Base-by-base conservation (phyloP, 2,888 invertebrate genomes). In the Athetis lepigone region DNA sequence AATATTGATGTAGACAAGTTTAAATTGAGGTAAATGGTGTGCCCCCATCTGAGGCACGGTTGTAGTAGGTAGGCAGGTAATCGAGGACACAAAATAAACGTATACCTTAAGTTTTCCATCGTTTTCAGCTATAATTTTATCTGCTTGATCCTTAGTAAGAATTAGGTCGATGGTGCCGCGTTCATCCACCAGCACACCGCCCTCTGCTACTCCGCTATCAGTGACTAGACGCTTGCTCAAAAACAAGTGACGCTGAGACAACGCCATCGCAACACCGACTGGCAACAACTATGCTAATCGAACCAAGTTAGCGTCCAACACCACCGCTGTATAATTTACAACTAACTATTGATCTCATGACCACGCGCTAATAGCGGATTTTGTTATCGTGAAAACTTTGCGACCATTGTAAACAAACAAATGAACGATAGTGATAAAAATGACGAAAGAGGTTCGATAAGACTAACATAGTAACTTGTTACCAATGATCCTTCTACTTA, bases 91-190 rank as follows among this genome's bases (percentile, higher is more conserved):
- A 43, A 27, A 29, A 29, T n/a, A 27, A 36, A 23, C 13, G 6
- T 11, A 7, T 89, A 96, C 96, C 87, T 96, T 93, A 79, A 96
- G 92, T 59, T 95, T 92, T 76, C 92, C 94, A 62, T 89, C 90
- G 74, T 84, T 90, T 70, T 95, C 92, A 36, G 93, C 84, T 72
- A 95, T 86, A 21, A 95, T 85, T 85, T 92, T 89, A 18, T 95
- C 89, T 56, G 94, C 94, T 77, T 95, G 92, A 9, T 90, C 81
- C 42, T 92, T 91, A 36, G 88, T 91, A 4, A 96, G 81, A 36
- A 97, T 88, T 77, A 92, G 87, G 70, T 93, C 87, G 74, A 97
- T 96, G 75, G 94, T 94, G 16, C 96, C 97, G 82, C 95, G 89
- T 64, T 93, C 90, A 54, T 95, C 88, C 21, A 96, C 95, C 36